Conservation (phyloP, 2,888 invertebrate genomes). For the Encarsia formosa region DNA sequence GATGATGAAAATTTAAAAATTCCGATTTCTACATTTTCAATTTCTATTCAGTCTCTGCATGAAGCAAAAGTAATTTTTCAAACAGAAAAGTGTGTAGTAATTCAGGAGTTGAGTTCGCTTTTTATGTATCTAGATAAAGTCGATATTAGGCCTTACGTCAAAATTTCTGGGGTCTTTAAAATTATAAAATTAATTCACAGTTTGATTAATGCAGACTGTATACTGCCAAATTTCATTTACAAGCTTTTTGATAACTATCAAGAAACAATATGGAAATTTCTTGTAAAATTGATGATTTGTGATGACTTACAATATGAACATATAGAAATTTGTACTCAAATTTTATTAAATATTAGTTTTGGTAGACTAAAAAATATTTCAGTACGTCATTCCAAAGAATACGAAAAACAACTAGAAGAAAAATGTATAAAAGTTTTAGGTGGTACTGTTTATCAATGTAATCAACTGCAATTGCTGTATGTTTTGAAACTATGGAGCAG, state of each 20-base stretch:
- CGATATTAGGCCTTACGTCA: conserved; percentile 38
- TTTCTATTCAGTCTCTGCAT: conserved; percentile 34
- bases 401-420: conserved; percentile 10
- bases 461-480: conserved; percentile 12
- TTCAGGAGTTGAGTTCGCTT: conserved; percentile 28
- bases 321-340: conserved; percentile 8
- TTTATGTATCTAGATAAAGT: conserved; percentile 31
- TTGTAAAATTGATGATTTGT: conserved; percentile 18
- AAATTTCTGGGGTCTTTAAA: conserved; percentile 26
- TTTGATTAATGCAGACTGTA: conserved; percentile 21
- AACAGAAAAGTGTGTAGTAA: conserved; percentile 22
- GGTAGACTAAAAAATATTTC: not conserved
- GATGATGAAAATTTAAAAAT: conserved; percentile 11
- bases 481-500: conserved; percentile 15
- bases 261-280: conserved; percentile 15
- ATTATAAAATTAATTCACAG: conserved; percentile 33
- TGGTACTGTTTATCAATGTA: conserved; percentile 14
- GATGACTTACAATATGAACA: conserved; percentile 15
- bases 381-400: not conserved
- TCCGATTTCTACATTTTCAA: conserved; percentile 32
- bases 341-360: not conserved
- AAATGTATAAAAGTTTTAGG: conserved; percentile 17
- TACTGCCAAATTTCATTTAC: conserved; percentile 1
- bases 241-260: conserved; percentile 8
- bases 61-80: conserved; percentile 34